Evolutionary conservation across 2,888 invertebrate genomes (phyloP).

Genomic region (Hirtodrosophila cameraria): DNA sequence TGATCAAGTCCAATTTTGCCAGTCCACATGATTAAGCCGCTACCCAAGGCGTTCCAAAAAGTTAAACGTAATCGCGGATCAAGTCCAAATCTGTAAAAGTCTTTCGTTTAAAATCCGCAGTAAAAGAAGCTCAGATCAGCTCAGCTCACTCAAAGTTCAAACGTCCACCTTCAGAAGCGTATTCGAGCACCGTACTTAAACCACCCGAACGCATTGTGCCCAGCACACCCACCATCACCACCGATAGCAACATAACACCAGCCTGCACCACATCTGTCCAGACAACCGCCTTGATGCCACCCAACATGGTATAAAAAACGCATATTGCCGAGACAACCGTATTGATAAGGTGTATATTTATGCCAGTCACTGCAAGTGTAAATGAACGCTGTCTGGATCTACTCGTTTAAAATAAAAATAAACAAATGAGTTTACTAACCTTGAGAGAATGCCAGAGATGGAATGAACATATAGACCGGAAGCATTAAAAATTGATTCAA

Average conservation of each 20-base stretch:
- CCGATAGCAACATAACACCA: conserved; percentile 83
- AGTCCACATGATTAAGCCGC: conserved; percentile 87
- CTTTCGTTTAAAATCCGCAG: neutral
- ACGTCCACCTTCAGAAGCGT: conserved; percentile 82
- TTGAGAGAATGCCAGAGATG: conserved; percentile 82
- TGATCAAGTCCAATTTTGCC: conserved; percentile 89
- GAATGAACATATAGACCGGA: conserved; percentile 82
- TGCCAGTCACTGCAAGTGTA: conserved; percentile 85
- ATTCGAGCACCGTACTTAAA: conserved; percentile 79
- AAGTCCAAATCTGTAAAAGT: conserved; percentile 85
- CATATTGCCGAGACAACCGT: conserved; percentile 85
- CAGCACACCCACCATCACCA: conserved; percentile 82
- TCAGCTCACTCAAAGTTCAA: conserved; percentile 82
- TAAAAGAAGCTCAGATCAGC: neutral
- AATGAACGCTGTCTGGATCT: conserved; percentile 3
- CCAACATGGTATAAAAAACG: conserved; percentile 85
- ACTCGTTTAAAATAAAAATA: too few species aligned
- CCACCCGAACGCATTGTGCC: conserved; percentile 84
- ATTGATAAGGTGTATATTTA: conserved; percentile 86
- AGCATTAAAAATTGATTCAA: conserved; percentile 79
- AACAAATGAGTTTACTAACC: conserved; percentile 58
- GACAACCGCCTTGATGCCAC: conserved; percentile 85
- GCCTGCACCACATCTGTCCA: conserved; percentile 86
- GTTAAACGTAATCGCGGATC: conserved; percentile 88
- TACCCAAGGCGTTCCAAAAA: conserved; percentile 87